phyloP scores from a whole-genome alignment of 2,113 vertebrate genomes.

The Silurus meridionalis region DNA sequence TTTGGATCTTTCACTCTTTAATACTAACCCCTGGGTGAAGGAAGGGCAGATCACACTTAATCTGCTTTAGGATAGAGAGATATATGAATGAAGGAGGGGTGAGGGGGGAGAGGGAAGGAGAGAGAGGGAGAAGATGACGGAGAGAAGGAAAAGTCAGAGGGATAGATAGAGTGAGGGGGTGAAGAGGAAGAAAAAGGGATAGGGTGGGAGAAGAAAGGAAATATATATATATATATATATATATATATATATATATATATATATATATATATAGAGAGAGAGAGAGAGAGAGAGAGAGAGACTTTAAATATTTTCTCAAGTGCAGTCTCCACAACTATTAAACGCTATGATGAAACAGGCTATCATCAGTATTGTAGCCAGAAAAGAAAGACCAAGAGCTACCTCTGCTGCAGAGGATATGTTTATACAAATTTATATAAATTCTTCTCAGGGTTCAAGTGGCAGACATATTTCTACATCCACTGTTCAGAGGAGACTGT shows the following conservation, averaged over 20 bases:
- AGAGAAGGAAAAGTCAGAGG: constrained; percentile 66
- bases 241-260: no score
- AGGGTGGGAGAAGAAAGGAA: constrained; percentile 37
- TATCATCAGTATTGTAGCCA: no score
- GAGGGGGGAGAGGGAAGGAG: constrained; percentile 49
- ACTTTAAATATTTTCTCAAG: no score
- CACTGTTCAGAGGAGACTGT: no score
- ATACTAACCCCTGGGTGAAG: constrained; percentile 42
- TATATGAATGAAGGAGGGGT: constrained; percentile 30
- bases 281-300: constrained; percentile 50
- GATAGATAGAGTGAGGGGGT: constrained; percentile 66
- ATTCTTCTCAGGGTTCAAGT: no score
- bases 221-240: no score
- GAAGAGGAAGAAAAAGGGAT: constrained; percentile 43
- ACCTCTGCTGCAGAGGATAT: no score
- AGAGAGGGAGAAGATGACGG: constrained; percentile 40
- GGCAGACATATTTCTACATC: no score
- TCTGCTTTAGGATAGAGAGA: constrained; percentile 70
- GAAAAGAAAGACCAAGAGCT: no score
- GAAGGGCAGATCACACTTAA: constrained; percentile 66
- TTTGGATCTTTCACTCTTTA: constrained; percentile 31
- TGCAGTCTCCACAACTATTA: no score
- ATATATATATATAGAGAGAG: constrained; percentile 25
- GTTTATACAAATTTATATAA: no score
- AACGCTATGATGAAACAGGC: no score